Evolutionary conservation across 2,113 vertebrate species (phyloP).

Genomic region (Neofelis nebulosa): DNA sequence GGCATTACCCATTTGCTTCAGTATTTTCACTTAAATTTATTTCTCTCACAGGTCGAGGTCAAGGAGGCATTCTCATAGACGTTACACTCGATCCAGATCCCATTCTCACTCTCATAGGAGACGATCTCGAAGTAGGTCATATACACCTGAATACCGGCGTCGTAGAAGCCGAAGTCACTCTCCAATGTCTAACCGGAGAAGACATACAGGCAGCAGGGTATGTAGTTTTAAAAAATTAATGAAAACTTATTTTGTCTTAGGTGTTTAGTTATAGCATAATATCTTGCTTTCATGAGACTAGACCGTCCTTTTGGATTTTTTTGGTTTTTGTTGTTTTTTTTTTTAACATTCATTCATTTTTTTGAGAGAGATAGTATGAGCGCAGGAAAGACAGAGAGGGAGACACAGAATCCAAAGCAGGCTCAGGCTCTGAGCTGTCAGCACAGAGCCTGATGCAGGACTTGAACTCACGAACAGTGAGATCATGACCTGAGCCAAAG

Average conservation of each 20-base stretch:
- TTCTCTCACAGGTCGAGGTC: slow-evolving; percentile 90
- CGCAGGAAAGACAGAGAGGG: no score
- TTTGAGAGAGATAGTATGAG: no score
- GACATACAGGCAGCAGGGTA: slow-evolving; percentile 93
- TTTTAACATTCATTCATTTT: no score
- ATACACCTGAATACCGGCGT: slow-evolving; percentile 91
- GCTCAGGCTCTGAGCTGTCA: no score
- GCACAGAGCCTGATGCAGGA: no score
- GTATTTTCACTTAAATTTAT: slow-evolving; percentile 43
- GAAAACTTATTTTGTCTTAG: neutral
- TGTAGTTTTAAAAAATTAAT: slow-evolving; percentile 74
- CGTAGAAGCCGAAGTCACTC: slow-evolving; percentile 93
- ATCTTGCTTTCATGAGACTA: neutral
- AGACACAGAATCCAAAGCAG: no score
- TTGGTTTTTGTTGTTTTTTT: no score
- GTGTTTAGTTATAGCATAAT: neutral
- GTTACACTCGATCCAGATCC: slow-evolving; percentile 91
- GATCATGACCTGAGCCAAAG: no score
- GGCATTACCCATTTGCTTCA: neutral
- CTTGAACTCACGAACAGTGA: no score
- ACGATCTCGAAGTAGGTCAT: slow-evolving; percentile 92
- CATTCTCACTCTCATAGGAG: slow-evolving; percentile 91
- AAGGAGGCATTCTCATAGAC: slow-evolving; percentile 91
- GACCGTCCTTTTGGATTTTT: neutral
- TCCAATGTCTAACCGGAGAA: slow-evolving; percentile 92